Conservation (phyloP, 2,797 vertebrate genomes). For the Coranthus polyacanthus region DNA sequence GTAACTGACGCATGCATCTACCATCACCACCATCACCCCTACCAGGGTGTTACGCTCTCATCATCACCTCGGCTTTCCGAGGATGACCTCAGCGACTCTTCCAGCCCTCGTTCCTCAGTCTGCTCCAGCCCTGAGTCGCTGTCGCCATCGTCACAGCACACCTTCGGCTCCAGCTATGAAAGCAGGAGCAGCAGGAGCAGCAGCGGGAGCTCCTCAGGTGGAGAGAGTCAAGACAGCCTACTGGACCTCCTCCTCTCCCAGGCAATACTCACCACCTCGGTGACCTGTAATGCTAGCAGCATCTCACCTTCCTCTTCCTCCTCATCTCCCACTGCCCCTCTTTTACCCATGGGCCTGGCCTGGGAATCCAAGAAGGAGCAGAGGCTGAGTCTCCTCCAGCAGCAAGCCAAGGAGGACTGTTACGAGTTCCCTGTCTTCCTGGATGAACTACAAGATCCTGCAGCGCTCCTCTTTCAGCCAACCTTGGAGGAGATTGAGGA, state of each 20-base stretch:
- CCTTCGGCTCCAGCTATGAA: constrained; percentile 78
- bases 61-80: constrained; percentile 85
- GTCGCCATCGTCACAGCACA: constrained; percentile 46
- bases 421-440: constrained; percentile 90
- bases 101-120: constrained; percentile 90
- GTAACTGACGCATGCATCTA: constrained; percentile 88
- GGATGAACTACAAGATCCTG: constrained; percentile 88
- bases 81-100: constrained; percentile 94
- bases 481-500: constrained; percentile 98
- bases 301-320: constrained; percentile 60
- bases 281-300: constrained; percentile 43
- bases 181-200: constrained; percentile 73
- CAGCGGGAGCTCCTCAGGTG: constrained; percentile 87
- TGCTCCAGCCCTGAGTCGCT: constrained; percentile 94
- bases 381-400: constrained; percentile 69
- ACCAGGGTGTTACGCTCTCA: constrained; percentile 66
- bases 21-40: constrained; percentile 77
- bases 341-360: constrained; percentile 74
- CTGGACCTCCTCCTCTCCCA: constrained; percentile 95
- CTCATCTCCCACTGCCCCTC: constrained; percentile 53
- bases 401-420: constrained; percentile 88
- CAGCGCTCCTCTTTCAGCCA: constrained; percentile 92
- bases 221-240: constrained; percentile 92
- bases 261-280: constrained; percentile 82
- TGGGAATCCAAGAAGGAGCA: constrained; percentile 88